Base-by-base conservation (phyloP, 2,113 vertebrate species). In the Marcusenius ussheri region DNA sequence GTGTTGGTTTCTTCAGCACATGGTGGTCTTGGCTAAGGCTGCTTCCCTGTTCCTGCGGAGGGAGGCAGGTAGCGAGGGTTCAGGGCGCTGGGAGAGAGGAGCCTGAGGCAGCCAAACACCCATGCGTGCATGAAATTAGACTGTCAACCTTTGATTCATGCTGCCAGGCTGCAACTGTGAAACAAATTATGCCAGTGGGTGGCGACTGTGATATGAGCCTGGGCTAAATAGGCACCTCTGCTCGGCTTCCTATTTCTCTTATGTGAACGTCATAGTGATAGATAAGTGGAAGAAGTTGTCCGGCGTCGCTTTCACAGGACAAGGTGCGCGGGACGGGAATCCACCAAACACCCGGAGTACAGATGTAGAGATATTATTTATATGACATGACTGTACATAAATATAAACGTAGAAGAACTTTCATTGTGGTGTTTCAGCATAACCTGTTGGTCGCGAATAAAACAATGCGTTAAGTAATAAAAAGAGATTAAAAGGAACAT, bases 101-200 rank as follows among this genome's bases (percentile, higher is more conserved):
- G 83, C 45, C 83, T 24, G 45, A 1, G 19, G 19, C 83, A 84
- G 83, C 83, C 83, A 84, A 47, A 45, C 45, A 47, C 83, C 83
- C 83, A 47, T 84, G 83, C 39, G 83, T 84, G 83, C 83, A 84
- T 84, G 83, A 84, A 84, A 84, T 84, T 84, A 47, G 83, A 84
- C 21, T 84, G 83, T 84, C 83, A 84, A 47, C 83, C 83, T 84
- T 84, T 84, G 83, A 84, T 84, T 84, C 83, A 84, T 84, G 83
- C 83, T 84, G 42, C 83, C 83, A 45, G 45, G 45, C 83, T 84
- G 83, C 83, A 45, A 49, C 83, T 84, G 83, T 84, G 83, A 84
- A 84, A 84, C 83, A 84, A 84, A 84, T 84, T 84, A 84, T 84
- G 83, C 39, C 83, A 47, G 83, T 84, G 83, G 83, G 83, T 84